phyloP scores from a whole-genome alignment of 2,888 invertebrate genomes.

The Cephonodes hylas region DNA sequence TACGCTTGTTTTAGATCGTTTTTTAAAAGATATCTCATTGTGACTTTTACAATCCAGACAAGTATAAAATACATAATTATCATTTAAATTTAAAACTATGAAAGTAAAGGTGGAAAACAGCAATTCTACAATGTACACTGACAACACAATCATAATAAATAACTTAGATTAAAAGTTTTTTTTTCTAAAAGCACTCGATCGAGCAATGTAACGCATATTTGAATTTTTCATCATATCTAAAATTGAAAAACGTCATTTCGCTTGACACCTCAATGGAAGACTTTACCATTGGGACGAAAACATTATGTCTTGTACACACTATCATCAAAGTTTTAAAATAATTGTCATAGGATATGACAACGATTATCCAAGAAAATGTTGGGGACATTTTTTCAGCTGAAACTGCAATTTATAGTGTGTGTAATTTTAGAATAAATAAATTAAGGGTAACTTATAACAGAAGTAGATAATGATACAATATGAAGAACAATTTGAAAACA shows the following conservation, averaged over 20 bases:
- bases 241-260: slow-evolving; percentile 22
- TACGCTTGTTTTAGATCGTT: background rate
- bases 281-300: slow-evolving; percentile 34
- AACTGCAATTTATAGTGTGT: too few species aligned
- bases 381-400: too few species aligned
- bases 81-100: background rate
- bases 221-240: slow-evolving; percentile 1
- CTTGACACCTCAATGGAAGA: slow-evolving; percentile 65
- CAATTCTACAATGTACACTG: slow-evolving; percentile 7
- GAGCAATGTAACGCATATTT: background rate
- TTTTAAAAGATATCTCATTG: background rate
- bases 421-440: too few species aligned
- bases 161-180: slow-evolving; percentile 5
- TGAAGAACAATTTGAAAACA: too few species aligned
- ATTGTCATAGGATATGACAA: too few species aligned
- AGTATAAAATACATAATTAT: background rate
- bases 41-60: background rate
- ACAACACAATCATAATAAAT: slow-evolving; percentile 13
- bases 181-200: slow-evolving; percentile 13
- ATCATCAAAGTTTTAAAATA: background rate
- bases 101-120: background rate
- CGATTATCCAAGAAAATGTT: too few species aligned
- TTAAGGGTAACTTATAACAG: too few species aligned
- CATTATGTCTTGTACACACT: background rate
- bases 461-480: too few species aligned